Evolutionary conservation across 1,140 invertebrate genomes (phyloP), one percentile per base, ranked within the genome.

Genomic region (Leptonema lineaticorne): DNA sequence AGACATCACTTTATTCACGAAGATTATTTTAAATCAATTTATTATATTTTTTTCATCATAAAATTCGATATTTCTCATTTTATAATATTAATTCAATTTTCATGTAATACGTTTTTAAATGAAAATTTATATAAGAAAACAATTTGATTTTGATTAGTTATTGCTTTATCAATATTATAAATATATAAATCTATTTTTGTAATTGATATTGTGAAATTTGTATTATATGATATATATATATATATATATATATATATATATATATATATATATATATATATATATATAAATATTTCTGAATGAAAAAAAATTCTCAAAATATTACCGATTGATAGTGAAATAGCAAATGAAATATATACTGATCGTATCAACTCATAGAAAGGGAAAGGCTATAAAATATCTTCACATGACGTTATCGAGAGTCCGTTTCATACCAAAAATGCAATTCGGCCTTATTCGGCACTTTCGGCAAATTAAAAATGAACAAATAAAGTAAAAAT

Each of bases 351-450:
- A 62, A 62, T 62, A 62, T 62, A 37, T 26, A 45, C 30, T 26
- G 59, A 62, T 62, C 14, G 30, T 62, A 62, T 62, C 59, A 16
- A 53, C 24, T 20, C 9, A 3, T 14, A n/a, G n/a, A n/a, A n/a
- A n/a, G n/a, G 56, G 26, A 30, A 37, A 29, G 59, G 59, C 30
- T 33, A 62, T 62, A 62, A 62, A 62, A 33, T 62, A 62, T 62
- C 45, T 45, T 62, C 45, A 62, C 59, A 62, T 62, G 59, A 62
- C 59, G 59, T 62, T 62, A 62, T 62, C 59, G 33, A 3, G 20
- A 11, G 22, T 24, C 16, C 37, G 30, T 37, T 62, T 62, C 22
- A 62, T 62, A 18, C 16, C 29, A 24, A 16, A 62, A 62, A 33
- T 33, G 59, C 59, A 62, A 62, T 62, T 62, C 37, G 30, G 59